phyloP scores from a whole-genome alignment of 1,140 invertebrate genomes.

The Drosophila nikananu region DNA sequence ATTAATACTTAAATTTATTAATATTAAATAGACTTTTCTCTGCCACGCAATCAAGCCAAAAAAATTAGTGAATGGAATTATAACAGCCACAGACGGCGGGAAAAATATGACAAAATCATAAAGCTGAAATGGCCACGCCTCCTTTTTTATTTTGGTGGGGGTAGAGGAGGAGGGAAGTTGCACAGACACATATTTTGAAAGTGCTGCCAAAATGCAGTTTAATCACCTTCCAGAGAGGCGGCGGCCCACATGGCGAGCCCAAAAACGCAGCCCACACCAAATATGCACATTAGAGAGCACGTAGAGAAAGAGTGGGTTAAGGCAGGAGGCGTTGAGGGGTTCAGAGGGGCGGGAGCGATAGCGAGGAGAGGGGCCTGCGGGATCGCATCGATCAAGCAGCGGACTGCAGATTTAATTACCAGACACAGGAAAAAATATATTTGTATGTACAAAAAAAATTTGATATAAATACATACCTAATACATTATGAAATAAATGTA shows the following conservation, averaged over 20 bases:
- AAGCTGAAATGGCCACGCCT: conserved; percentile 33
- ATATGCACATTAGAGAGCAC: conserved; percentile 59
- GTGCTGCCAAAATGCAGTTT: conserved; percentile 75
- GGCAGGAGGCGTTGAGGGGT: conserved; percentile 6
- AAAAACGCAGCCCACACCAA: conserved; percentile 65
- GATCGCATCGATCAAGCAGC: conserved; percentile 56
- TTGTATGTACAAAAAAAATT: no score
- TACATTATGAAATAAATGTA: background rate
- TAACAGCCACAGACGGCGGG: conserved; percentile 19
- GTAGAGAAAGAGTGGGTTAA: conserved; percentile 30
- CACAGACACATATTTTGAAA: conserved; percentile 40
- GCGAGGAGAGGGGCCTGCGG: conserved; percentile 2
- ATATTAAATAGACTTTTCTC: background rate
- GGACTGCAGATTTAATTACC: conserved; percentile 77
- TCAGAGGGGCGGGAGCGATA: background rate
- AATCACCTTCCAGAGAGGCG: conserved; percentile 70
- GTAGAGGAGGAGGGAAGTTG: background rate
- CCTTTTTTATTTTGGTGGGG: background rate
- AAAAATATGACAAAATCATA: conserved; percentile 44
- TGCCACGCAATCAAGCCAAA: background rate
- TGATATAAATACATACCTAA: no score
- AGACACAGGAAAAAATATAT: conserved; percentile 11
- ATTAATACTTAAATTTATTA: background rate
- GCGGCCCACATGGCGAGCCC: conserved; percentile 59
- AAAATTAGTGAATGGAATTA: conserved; percentile 49